Evolutionary conservation across 2,797 vertebrate genomes (phyloP).

Genomic region (Tapirus indicus): DNA sequence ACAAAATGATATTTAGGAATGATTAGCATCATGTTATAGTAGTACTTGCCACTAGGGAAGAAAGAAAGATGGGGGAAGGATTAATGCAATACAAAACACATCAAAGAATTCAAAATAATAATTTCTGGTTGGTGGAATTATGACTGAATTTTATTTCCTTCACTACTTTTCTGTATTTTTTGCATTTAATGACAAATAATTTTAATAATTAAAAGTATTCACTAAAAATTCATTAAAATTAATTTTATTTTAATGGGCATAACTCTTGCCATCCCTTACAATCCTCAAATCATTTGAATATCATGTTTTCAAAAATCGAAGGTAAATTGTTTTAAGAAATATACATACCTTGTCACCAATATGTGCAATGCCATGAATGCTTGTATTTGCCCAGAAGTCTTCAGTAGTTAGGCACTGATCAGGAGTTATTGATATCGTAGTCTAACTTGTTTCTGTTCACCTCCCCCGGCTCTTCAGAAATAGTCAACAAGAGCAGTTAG

Average conservation of each 20-base stretch:
- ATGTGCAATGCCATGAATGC: background rate
- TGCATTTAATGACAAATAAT: background rate
- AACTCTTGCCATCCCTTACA: background rate
- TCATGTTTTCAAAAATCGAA: background rate
- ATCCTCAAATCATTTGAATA: background rate
- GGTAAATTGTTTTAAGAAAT: background rate
- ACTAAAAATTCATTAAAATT: background rate
- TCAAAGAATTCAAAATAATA: background rate
- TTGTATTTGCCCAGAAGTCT: background rate
- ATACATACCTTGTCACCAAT: too few species aligned
- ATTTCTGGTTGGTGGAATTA: background rate
- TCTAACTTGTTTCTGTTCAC: background rate
- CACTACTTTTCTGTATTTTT: background rate
- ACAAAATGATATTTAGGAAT: background rate
- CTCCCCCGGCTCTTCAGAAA: background rate
- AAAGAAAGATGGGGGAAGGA: background rate
- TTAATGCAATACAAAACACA: background rate
- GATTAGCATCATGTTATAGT: background rate
- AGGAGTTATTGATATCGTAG: background rate
- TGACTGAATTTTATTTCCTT: background rate
- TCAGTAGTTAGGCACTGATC: background rate
- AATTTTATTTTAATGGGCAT: background rate
- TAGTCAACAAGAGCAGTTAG: background rate
- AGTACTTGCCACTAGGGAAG: background rate
- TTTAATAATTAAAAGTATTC: background rate